Evolutionary conservation across 2,113 vertebrate genomes (phyloP), one percentile per base, ranked within the genome.

Genomic region (Uria aalge): DNA sequence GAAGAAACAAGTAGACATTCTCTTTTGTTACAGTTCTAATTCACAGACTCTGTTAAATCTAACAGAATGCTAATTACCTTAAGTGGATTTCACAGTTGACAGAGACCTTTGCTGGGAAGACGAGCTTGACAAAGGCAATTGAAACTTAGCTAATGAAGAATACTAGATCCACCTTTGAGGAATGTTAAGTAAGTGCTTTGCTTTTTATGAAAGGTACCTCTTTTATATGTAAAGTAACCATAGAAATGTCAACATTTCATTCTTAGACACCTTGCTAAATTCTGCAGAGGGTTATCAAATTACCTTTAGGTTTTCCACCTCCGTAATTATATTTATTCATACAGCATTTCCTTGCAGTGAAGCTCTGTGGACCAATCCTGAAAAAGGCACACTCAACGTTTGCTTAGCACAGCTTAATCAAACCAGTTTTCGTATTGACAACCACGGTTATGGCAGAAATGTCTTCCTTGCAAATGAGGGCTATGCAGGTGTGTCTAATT

Each of bases 81-180:
- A 97, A 97, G 77, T 98, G 78, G 82, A 94, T 97, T 97, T 95
- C 72, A 97, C 82, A 94, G 93, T 90, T 97, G 96, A 97, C 96
- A 98, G 95, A 98, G 96, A 98, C 86, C 94, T 97, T 98, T 98
- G 92, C 78, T 1, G 34, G 86, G 97, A 98, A 97, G 97, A 97
- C 60, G 78, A 94, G 78, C 57, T 94, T 97, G 93, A 98, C 96
- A 95, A 59, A 86, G 95, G 88, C 94, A 97, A 97, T 75, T 97
- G 93, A 98, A 98, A 97, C 90, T 93, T 79, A 90, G 81, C 94
- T 98, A 98, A 97, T 96, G 95, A 97, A 96, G 95, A 97, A 91
- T 60, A 89, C 62, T 73, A 84, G 87, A 93, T 77, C 53, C 74
- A 95, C 74, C 47, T 77, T 96, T 90, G 64, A 95, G 85, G 95